Conservation (phyloP, 2,797 vertebrate species). For the Crax fasciolata region DNA sequence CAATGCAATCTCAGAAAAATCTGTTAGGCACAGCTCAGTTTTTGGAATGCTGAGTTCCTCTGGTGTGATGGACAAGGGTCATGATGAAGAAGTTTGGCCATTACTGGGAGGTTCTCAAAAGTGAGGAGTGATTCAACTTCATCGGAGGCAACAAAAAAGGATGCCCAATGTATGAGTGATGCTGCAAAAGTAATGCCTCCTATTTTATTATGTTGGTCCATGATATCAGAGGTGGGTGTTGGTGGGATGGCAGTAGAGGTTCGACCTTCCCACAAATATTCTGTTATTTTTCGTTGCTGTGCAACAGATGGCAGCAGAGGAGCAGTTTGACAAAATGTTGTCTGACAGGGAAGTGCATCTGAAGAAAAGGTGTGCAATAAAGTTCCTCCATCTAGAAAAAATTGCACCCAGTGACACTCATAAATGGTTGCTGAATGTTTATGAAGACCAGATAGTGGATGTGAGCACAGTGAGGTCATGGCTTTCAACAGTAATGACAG, state of each 20-base stretch:
- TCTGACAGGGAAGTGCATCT: too few relatives aligned
- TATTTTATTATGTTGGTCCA: too few relatives aligned
- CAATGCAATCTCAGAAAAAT: not conserved
- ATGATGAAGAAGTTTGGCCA: not conserved
- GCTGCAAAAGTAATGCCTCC: too few relatives aligned
- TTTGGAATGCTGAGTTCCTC: not conserved
- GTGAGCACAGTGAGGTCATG: not conserved
- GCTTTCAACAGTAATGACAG: not conserved
- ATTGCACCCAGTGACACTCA: not conserved
- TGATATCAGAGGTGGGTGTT: too few relatives aligned
- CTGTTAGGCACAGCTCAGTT: not conserved
- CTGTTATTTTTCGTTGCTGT: too few relatives aligned
- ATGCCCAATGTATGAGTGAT: not conserved
- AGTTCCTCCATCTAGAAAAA: not conserved
- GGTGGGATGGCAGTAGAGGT: too few relatives aligned
- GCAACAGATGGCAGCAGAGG: too few relatives aligned
- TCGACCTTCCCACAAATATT: too few relatives aligned
- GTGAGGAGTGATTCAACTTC: not conserved
- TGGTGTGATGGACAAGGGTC: not conserved
- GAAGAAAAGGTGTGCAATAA: too few relatives aligned
- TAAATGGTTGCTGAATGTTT: not conserved
- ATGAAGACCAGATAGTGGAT: not conserved
- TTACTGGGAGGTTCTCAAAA: not conserved
- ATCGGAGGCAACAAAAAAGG: not conserved
- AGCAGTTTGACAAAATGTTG: too few relatives aligned